Evolutionary conservation across 2,888 invertebrate genomes (phyloP), one percentile per base, ranked within the genome.

Genomic region (Ormyrus thymus): DNA sequence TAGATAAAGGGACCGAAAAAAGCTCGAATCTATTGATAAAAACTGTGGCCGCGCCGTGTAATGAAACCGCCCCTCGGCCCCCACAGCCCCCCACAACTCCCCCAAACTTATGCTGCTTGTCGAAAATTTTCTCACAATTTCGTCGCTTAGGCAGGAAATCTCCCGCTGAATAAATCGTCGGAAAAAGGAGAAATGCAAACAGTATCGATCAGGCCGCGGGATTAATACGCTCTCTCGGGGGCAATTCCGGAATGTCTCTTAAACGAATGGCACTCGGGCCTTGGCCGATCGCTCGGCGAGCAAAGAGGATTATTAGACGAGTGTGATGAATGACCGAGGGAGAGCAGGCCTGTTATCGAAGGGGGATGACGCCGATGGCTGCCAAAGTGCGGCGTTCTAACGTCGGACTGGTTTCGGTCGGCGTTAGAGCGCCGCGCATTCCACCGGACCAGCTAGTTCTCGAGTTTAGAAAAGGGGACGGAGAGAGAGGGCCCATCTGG

Each of bases 271-370:
- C 83, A 84, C 83, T 83, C 77, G 74, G 72, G 73, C 66, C 29
- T 29, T 29, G 29, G 29, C 29, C 29, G 29, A 29, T 62, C 53
- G 50, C 53, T 78, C 65, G 81, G 3, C 69, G 76, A 71, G 81
- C 76, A 84, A 83, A 83, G 84, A 84, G 86, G 85, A 87, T 88
- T 88, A 88, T 86, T 87, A 86, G 86, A 86, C 79, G 81, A 81
- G 84, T 81, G 84, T 88, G 87, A 88, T 86, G 86, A 86, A 87
- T 85, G 87, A 85, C 83, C 82, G 59, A 75, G 81, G 65, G 55
- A 11, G 56, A 43, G 10, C 55, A 4, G 29, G 29, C 29, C 29
- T 9, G 73, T 61, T 53, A 29, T 29, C 29, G 29, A 29, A 46
- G 55, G 50, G 62, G 48, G 56, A 65, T 6, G 43, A 51, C 10